phyloP scores from a whole-genome alignment of 2,888 invertebrate species.

The Peribatodes rhomboidaria region DNA sequence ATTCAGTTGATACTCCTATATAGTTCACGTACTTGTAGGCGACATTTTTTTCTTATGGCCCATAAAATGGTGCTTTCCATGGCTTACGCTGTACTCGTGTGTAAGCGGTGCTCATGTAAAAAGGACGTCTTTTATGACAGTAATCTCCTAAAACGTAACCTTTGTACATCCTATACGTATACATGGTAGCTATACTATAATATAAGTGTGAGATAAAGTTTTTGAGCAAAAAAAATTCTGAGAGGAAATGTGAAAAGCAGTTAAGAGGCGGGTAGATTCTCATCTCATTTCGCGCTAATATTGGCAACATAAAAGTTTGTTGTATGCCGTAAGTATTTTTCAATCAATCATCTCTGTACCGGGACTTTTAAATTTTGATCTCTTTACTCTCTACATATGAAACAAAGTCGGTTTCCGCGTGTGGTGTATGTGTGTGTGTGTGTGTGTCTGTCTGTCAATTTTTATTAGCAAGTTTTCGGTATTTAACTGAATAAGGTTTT shows the following conservation, averaged over 20 bases:
- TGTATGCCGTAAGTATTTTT: neutral
- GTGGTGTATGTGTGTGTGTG: too few relatives aligned
- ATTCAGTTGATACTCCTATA: neutral
- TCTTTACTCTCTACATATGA: too few relatives aligned
- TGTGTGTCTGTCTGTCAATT: too few relatives aligned
- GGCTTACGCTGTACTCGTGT: slow-evolving; percentile 30
- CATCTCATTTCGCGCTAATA: neutral
- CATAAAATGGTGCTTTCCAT: slow-evolving; percentile 31
- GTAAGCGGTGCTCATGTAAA: slow-evolving; percentile 32
- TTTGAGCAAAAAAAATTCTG: neutral
- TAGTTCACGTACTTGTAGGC: slow-evolving; percentile 1
- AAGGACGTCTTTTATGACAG: slow-evolving; percentile 32
- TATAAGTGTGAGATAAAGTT: slow-evolving; percentile 9
- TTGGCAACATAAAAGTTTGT: too few relatives aligned
- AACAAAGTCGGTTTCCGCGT: too few relatives aligned
- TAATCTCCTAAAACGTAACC: slow-evolving; percentile 30
- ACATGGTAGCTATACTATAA: neutral
- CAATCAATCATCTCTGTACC: too few relatives aligned
- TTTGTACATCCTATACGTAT: neutral
- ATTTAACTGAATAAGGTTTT: too few relatives aligned
- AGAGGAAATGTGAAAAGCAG: neutral
- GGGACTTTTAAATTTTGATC: too few relatives aligned
- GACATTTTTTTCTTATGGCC: slow-evolving; percentile 32
- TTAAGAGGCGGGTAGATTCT: neutral
- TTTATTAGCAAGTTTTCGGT: too few relatives aligned